phyloP scores from a whole-genome alignment of 2,888 invertebrate species.

The Agrotis ipsilon region DNA sequence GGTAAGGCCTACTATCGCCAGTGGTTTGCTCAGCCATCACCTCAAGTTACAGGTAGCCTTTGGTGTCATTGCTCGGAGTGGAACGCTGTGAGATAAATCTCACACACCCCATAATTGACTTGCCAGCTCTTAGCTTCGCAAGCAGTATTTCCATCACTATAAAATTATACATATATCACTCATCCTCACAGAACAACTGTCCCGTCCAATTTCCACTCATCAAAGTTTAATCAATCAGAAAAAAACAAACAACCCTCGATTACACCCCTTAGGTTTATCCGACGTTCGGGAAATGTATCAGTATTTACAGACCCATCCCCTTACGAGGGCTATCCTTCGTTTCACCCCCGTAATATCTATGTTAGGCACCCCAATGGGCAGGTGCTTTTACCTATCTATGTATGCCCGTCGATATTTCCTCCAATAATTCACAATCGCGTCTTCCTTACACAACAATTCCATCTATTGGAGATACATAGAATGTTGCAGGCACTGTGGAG shows the following conservation, averaged over 20 bases:
- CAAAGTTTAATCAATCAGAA: conserved; percentile 52
- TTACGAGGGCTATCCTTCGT: conserved; percentile 49
- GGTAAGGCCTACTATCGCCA: no score
- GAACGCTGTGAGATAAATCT: no score
- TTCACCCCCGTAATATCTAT: conserved; percentile 63
- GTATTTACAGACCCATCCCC: conserved; percentile 62
- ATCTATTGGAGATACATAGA: conserved; percentile 71
- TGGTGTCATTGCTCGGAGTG: no score
- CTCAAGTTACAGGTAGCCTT: no score
- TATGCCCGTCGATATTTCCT: conserved; percentile 72
- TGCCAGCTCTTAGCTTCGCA: no score
- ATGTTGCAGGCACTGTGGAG: conserved; percentile 48
- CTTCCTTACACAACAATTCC: conserved; percentile 82
- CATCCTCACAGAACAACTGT: background rate
- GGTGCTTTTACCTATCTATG: conserved; percentile 74
- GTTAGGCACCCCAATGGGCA: conserved; percentile 69
- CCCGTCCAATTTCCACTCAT: conserved; percentile 43
- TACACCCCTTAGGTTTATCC: conserved; percentile 27
- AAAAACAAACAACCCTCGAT: conserved; percentile 42
- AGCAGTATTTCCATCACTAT: background rate
- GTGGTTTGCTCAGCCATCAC: no score
- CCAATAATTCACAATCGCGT: conserved; percentile 83
- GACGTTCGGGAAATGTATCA: conserved; percentile 54
- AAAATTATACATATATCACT: background rate
- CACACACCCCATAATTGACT: no score